Evolutionary conservation across 2,888 invertebrate genomes (phyloP).

Genomic region (Tiphia femorata): DNA sequence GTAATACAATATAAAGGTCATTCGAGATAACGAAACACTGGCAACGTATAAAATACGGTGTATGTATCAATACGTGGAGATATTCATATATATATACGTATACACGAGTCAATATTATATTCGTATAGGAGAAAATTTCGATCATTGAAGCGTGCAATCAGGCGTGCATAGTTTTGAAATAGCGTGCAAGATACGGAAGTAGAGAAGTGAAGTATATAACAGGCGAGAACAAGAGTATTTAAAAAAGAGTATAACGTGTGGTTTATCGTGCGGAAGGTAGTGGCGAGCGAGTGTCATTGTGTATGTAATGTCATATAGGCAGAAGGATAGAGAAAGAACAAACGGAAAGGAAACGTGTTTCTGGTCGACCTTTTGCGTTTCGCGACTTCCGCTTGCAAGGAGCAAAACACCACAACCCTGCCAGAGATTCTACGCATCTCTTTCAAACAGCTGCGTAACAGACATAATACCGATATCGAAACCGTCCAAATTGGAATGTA

Average conservation of each 20-base stretch:
- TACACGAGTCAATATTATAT: constrained; percentile 1
- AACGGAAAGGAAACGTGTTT: no score
- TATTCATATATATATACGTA: constrained; percentile 2
- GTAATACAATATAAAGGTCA: constrained; percentile 25
- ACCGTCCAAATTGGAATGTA: neutral
- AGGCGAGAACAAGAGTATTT: constrained; percentile 1
- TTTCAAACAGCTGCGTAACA: no score
- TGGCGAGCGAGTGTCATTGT: constrained; percentile 12
- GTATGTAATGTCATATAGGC: no score
- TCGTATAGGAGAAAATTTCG: constrained; percentile 37
- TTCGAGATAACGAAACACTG: constrained; percentile 34
- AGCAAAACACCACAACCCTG: no score
- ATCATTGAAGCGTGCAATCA: constrained; percentile 62
- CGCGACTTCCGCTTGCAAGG: no score
- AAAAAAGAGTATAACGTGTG: neutral
- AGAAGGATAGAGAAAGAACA: no score
- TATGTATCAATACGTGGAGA: constrained; percentile 20
- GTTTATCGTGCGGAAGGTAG: constrained; percentile 4
- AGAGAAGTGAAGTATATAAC: constrained; percentile 7
- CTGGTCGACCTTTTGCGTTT: no score
- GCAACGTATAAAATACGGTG: constrained; percentile 33
- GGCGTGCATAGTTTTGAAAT: constrained; percentile 63
- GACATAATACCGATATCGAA: neutral
- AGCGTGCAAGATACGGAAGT: constrained; percentile 60
- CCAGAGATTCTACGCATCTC: no score